Base-by-base conservation (phyloP, 2,113 vertebrate species). In the Poeciliopsis retropinna region DNA sequence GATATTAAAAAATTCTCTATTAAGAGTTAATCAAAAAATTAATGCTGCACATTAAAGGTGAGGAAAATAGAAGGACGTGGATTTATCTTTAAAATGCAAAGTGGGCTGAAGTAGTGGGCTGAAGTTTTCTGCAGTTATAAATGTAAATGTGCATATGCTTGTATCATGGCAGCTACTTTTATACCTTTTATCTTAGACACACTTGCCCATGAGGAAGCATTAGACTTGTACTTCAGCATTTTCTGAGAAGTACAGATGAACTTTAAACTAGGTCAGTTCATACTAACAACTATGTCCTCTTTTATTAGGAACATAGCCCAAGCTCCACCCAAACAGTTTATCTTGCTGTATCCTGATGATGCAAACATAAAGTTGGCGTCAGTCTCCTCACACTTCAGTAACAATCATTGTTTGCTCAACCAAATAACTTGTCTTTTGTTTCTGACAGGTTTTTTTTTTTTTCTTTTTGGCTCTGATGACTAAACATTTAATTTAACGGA, bases 251-350 rank as follows among this genome's bases (percentile, higher is more conserved):
- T 17, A 19, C 17, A 63, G 60, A 78, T 78, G 64, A 84, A 86
- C 83, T 88, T 87, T 81, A 81, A 88, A 86, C 76, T 73, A 69
- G 81, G 78, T 85, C 72, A 87, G 11, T 76, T 88, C 65, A 80
- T 76, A 85, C 87, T 71, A 85, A 67, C 70, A 39, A 54, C 78
- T 60, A 37, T 72, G 64, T 15, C 65, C 37, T 30, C 72, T 74
- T 63, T 67, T 84, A 66, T 85, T 76, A 57, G 71, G 78, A 75
- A 84, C 85, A 79, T 73, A 10, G 73, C 65, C 39, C 62, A 17
- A 64, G 61, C 83, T 82, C 83, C 82, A 81, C 76, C 84, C 70
- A 85, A 84, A 87, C 64, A 77, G 63, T 62, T 84, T 82, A 89
- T 91, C 87, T 80, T 22, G 47, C 64, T 30, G 30, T 71, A 79